Conservation (phyloP, 2,888 invertebrate genomes). For the Drosophila diplacantha region DNA sequence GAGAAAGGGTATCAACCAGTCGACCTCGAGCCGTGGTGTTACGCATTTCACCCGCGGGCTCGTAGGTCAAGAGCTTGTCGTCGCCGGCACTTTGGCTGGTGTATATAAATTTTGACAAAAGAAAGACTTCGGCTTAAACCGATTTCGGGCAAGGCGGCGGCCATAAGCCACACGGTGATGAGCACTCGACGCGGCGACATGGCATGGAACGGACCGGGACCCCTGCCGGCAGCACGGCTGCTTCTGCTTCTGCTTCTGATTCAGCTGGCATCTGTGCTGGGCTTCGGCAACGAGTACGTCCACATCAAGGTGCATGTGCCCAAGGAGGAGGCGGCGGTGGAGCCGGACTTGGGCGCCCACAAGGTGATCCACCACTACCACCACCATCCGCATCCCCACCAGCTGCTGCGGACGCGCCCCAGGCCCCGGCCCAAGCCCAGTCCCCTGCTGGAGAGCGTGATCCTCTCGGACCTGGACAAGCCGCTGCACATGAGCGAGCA, state of each 20-base stretch:
- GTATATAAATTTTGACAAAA: constrained; percentile 68
- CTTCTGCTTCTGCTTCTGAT: constrained; percentile 20
- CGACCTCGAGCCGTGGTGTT: neutral
- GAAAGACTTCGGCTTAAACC: constrained; percentile 65
- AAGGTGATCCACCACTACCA: constrained; percentile 68
- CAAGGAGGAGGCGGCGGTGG: constrained; percentile 51
- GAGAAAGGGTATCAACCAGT: constrained; percentile 30
- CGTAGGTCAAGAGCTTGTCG: constrained; percentile 44
- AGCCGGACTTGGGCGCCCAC: constrained; percentile 36
- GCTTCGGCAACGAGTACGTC: constrained; percentile 69
- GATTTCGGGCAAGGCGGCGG: constrained; percentile 60
- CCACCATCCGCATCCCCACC: constrained; percentile 51
- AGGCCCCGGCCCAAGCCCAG: constrained; percentile 35
- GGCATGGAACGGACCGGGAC: constrained; percentile 4
- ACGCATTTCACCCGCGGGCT: constrained; percentile 19
- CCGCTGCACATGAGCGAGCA: constrained; percentile 51
- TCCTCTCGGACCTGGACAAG: constrained; percentile 64
- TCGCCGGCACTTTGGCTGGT: constrained; percentile 42
- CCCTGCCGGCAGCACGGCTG: neutral
- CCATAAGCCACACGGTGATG: constrained; percentile 52
- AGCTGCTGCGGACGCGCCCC: constrained; percentile 8
- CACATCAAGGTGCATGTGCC: constrained; percentile 72
- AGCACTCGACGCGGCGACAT: constrained; percentile 25
- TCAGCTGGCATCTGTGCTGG: constrained; percentile 20
- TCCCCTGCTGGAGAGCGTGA: constrained; percentile 61